Base-by-base conservation (phyloP, 2,113 vertebrate genomes). In the Ellobius talpinus region DNA sequence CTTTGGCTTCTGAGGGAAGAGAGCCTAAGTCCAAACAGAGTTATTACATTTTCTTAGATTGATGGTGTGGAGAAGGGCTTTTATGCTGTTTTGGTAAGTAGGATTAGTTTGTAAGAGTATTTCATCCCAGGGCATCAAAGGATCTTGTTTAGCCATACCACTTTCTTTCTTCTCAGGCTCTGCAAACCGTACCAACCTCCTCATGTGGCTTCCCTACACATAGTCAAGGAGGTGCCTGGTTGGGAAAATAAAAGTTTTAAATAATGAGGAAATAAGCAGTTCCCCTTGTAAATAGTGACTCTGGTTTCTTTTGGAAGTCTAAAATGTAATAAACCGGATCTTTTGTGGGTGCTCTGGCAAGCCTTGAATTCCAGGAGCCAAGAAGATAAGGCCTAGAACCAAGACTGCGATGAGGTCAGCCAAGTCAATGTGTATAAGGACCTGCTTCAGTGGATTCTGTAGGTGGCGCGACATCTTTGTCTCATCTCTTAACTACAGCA, bases 311-410 rank as follows among this genome's bases (percentile, higher is more conserved):
- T 0, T 0, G 63, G 4, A 87, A 68, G 36, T 26, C 72, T 90
- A 92, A 78, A 87, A 95, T 87, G 36, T n/a, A 78, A 50, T 94
- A 72, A 96, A 68, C 65, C 36, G 90, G 33, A 86, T 89, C 42
- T 92, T 47, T 17, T 78, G n/a, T 81, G 70, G 26, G n/a, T 78
- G 72, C 52, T 94, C 72, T 91, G n/a, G 87, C 23, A 89, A 95
- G n/a, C 5, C 26, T 26, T 77, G 55, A 89, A 91, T 73, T 81
- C 65, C 42, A 89, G 52, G 91, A 82, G 52, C 65, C 76, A 86
- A 89, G 91, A 91, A 86, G 36, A 31, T 84, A 58, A 61, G 74
- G 10, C 45, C n/a, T 39, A 86, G 33, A 66, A 10, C 6, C 55
- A 87, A 68, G 26, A 85, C 0, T 73, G 79, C 81, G 36, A 81